These are phyloP conservation scores for Stegodyphus mimosarum DNA, from an alignment of 1,140 invertebrate species.

Conservation along the genomic window DNA sequence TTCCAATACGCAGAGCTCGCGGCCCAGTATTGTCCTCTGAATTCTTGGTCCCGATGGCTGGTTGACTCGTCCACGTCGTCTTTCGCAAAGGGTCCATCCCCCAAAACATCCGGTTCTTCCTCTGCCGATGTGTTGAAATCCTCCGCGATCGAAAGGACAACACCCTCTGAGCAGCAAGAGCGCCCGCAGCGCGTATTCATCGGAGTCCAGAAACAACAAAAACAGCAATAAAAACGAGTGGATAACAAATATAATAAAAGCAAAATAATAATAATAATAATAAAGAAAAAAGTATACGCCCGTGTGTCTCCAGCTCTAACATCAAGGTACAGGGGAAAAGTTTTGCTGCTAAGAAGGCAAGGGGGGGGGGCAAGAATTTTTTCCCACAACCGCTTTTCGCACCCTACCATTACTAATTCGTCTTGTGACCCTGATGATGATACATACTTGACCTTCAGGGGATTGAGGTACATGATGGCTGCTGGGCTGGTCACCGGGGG, in stretches of 20 bases:
- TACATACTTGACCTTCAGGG: slow-evolving; percentile 1
- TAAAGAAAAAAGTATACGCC: not conserved
- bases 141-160: not conserved
- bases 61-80: not conserved
- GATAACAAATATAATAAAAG: slow-evolving; percentile 6
- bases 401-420: slow-evolving; percentile 24
- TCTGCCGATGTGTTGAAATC: not conserved
- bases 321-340: not conserved
- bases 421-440: slow-evolving; percentile 1
- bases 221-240: not conserved
- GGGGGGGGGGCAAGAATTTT: slow-evolving; percentile 1
- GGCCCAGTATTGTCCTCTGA: not conserved
- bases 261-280: not conserved
- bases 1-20: not conserved
- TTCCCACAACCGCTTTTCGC: slow-evolving; percentile 33
- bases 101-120: not conserved
- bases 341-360: not conserved
- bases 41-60: not conserved
- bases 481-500: too few species aligned
- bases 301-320: not conserved
- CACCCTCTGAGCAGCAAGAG: not conserved
- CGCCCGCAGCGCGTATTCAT: slow-evolving; percentile 17
- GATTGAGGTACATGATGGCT: not conserved
- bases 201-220: slow-evolving; percentile 14
- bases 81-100: not conserved